Percentiles rank a stretch among this genome's conserved stretches.
phyloP scores from a whole-genome alignment of 1,140 invertebrate species.

The Cotesia typhae region DNA sequence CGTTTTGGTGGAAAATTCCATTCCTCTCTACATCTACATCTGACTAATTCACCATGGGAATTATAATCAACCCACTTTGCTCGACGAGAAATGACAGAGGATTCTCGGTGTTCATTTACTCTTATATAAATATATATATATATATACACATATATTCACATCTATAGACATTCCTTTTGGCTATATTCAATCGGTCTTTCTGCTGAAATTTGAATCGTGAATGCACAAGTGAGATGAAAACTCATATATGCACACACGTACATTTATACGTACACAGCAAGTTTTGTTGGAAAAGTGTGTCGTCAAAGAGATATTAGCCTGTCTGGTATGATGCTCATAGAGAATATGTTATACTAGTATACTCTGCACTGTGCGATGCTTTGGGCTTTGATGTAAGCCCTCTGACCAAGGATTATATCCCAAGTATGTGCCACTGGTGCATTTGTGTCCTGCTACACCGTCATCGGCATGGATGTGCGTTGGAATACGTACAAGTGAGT shows the following conservation, averaged over 20 bases:
- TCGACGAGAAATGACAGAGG: slow-evolving; percentile 15
- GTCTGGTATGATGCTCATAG: slow-evolving; percentile 51
- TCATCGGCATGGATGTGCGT: not conserved
- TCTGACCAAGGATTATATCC: slow-evolving; percentile 47
- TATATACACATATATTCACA: not conserved
- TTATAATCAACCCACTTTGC: slow-evolving; percentile 30
- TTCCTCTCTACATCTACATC: not conserved
- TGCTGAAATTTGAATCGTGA: not conserved
- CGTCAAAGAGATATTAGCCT: slow-evolving; percentile 8
- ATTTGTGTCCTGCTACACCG: not conserved
- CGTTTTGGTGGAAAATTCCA: slow-evolving; percentile 19
- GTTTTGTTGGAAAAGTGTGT: slow-evolving; percentile 4
- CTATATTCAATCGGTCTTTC: slow-evolving; percentile 3
- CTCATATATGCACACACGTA: not conserved
- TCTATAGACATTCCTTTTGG: not conserved
- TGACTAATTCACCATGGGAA: slow-evolving; percentile 28
- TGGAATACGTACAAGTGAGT: slow-evolving; percentile 11
- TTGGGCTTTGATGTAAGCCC: slow-evolving; percentile 55
- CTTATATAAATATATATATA: slow-evolving; percentile 4
- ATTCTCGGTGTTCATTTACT: slow-evolving; percentile 13
- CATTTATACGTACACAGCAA: not conserved
- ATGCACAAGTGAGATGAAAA: too few relatives aligned
- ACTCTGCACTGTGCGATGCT: slow-evolving; percentile 15
- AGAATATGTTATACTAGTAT: slow-evolving; percentile 52
- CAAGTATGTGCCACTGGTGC: slow-evolving; percentile 20